Conservation (phyloP, 1,140 invertebrate genomes). For the Bombus picipes region DNA sequence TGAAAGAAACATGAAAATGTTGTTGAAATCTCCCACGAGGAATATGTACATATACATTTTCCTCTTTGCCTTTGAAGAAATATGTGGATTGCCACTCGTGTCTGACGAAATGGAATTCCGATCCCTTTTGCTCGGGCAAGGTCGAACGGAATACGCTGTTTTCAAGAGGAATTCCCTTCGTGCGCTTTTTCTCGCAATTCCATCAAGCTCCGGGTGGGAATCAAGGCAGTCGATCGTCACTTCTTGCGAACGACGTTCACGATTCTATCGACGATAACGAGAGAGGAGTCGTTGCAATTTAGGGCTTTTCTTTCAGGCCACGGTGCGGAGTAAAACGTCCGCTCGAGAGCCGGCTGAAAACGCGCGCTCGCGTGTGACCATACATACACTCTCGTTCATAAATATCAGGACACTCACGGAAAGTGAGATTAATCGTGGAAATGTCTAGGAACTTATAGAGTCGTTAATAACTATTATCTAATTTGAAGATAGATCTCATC, state of each 20-base stretch:
- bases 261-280: conserved; percentile 59
- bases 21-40: not conserved
- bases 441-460: not conserved
- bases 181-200: not conserved
- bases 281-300: conserved; percentile 50
- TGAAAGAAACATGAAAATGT: not conserved
- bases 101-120: conserved; percentile 15
- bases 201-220: not conserved
- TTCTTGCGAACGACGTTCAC: conserved; percentile 27
- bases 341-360: not conserved
- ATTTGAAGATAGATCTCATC: not conserved
- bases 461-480: not conserved
- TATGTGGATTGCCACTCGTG: no score
- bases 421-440: not conserved
- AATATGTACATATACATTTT: not conserved
- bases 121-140: not conserved
- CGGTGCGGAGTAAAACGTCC: conserved; percentile 39
- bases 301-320: conserved; percentile 54
- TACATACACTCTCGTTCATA: conserved; percentile 3
- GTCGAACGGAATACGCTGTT: not conserved
- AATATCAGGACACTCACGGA: not conserved
- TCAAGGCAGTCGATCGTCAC: conserved; percentile 44
- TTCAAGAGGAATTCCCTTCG: not conserved
- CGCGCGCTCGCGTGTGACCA: conserved; percentile 9
- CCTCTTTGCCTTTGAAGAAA: not conserved